Evolutionary conservation across 1,140 invertebrate genomes (phyloP).

Genomic region (Drosophila yakuba): DNA sequence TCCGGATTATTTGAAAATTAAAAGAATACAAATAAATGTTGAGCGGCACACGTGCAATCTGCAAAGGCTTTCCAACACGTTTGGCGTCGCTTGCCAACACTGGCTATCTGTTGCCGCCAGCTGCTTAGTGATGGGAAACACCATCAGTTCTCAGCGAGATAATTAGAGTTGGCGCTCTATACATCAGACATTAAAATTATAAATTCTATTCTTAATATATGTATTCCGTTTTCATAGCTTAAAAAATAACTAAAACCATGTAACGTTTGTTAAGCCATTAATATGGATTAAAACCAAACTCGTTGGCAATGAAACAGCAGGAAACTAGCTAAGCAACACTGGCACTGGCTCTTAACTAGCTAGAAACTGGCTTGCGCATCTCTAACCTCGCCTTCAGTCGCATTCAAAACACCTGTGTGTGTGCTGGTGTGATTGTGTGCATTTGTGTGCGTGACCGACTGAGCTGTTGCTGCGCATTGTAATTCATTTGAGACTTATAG

Average conservation of each 20-base stretch:
- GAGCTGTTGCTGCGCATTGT: neutral
- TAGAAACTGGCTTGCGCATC: neutral
- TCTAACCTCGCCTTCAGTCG: neutral
- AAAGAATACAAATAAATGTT: constrained; percentile 31
- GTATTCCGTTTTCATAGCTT: too few species aligned
- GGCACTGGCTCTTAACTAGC: neutral
- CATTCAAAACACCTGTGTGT: neutral
- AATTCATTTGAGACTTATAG: constrained; percentile 1
- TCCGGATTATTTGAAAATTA: constrained; percentile 3
- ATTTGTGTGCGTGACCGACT: neutral
- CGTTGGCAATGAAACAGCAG: too few species aligned
- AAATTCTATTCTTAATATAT: too few species aligned
- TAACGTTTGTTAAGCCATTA: too few species aligned
- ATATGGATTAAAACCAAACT: too few species aligned
- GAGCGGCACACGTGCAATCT: constrained; percentile 60
- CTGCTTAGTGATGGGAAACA: constrained; percentile 5
- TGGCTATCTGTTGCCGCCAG: neutral
- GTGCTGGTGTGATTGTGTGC: neutral
- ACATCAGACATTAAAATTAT: too few species aligned
- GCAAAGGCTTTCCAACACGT: constrained; percentile 12
- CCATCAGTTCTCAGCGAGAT: neutral
- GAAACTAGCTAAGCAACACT: too few species aligned
- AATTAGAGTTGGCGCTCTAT: too few species aligned
- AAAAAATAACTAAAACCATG: too few species aligned
- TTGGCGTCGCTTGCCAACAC: neutral